These are phyloP conservation scores for Cybosia mesomella DNA, from an alignment of 2,888 invertebrate genomes.

Conservation along the genomic window DNA sequence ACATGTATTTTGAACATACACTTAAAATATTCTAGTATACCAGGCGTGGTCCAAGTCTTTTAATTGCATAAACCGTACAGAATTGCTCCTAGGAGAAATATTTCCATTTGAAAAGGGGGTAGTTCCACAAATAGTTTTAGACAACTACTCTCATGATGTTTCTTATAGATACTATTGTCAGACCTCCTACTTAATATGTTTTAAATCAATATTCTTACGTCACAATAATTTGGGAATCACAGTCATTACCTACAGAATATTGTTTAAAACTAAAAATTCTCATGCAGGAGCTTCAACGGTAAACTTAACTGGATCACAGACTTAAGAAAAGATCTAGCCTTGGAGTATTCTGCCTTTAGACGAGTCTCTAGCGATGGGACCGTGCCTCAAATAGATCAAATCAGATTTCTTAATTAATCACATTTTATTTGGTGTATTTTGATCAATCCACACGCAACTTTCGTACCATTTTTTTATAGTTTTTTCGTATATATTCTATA, in stretches of 20 bases:
- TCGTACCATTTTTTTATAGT: conserved; percentile 21
- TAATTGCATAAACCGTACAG: not conserved
- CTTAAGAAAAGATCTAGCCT: not conserved
- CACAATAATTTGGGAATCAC: not conserved
- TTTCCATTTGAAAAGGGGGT: not conserved
- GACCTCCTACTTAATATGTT: not conserved
- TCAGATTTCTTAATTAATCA: conserved; percentile 57
- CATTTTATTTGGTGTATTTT: conserved; percentile 62
- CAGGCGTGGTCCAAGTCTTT: not conserved
- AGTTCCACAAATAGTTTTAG: not conserved
- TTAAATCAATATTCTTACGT: conserved; percentile 3
- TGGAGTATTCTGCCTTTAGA: conserved; percentile 7
- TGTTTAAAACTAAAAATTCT: conserved; percentile 6
- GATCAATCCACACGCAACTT: conserved; percentile 49
- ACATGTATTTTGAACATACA: not conserved
- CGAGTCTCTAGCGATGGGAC: conserved; percentile 49
- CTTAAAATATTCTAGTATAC: not conserved
- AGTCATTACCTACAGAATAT: not conserved
- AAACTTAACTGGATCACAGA: not conserved
- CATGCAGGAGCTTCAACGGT: not conserved
- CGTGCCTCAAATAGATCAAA: conserved; percentile 52
- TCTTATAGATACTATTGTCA: not conserved
- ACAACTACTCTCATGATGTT: not conserved
- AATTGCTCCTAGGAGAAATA: not conserved
- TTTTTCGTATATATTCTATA: conserved; percentile 7